Base-by-base conservation (phyloP, 2,888 invertebrate species). In the Cylloceria caligata region DNA sequence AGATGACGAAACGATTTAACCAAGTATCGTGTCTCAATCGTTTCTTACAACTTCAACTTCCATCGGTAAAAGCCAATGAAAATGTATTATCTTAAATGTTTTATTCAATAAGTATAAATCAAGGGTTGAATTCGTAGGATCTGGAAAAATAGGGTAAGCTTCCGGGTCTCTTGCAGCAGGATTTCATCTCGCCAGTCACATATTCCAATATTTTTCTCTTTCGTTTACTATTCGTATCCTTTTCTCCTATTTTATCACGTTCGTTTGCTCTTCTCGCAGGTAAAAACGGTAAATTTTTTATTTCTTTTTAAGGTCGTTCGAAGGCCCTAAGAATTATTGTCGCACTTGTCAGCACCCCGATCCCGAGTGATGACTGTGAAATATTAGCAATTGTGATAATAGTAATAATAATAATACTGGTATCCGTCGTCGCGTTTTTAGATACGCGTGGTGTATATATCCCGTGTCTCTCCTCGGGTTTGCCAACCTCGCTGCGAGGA, bases 401-500 rank as follows among this genome's bases (percentile, higher is more conserved):
- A 30, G n/a, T 49, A 55, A 73, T n/a, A 27, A 34, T 68, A 30
- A 55, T 74, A 74, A 80, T 74, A 74, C 80, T 69, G 69, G 21
- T 27, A 19, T 24, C 24, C 42, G 36, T 30, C 52, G 30, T 27
- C 65, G 60, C 73, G 42, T 78, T 30, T 71, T 45, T 21, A 27
- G 2, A 27, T 72, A 75, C 45, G 24, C 27, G 30, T 30, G n/a
- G n/a, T n/a, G n/a, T 21, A 27, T 27, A 21, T 79, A 49, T 68
- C 39, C 27, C 47, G 71, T 75, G 67, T 36, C 77, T 75, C 74
- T 80, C 57, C 75, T 80, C 78, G 80, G 77, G 68, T 69, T 83
- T 84, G 81, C 80, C 80, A 84, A 84, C 84, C 84, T 84, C 80
- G 88, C 85, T 85, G 88, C 86, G 84, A 90, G 89, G 89, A 91